Conservation (phyloP, 2,113 vertebrate genomes). For the Glareola pratincola region DNA sequence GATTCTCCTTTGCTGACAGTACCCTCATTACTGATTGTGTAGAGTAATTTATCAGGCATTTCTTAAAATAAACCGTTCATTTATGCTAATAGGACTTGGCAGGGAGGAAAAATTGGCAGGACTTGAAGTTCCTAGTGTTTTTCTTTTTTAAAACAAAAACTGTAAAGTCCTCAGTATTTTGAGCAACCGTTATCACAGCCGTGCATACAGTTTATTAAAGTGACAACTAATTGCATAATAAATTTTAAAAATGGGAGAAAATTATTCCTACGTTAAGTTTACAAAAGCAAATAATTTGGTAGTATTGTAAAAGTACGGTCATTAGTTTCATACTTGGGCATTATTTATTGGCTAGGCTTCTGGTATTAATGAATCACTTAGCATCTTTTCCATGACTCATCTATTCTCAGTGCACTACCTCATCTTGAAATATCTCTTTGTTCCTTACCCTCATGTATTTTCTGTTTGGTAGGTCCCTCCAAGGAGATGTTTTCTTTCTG, state of each 20-base stretch:
- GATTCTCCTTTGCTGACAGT: conserved; percentile 82
- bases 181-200: conserved; percentile 61
- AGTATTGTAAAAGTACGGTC: conserved; percentile 38
- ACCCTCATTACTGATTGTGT: conserved; percentile 85
- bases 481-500: conserved; percentile 28
- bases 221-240: conserved; percentile 63
- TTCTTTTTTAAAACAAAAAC: conserved; percentile 75
- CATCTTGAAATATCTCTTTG: conserved; percentile 54
- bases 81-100: conserved; percentile 87
- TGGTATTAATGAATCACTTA: conserved; percentile 58
- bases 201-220: conserved; percentile 62
- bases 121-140: conserved; percentile 79
- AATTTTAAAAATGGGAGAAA: conserved; percentile 71
- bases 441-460: conserved; percentile 1
- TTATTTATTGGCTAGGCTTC: conserved; percentile 28
- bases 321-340: conserved; percentile 49
- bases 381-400: conserved; percentile 57
- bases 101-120: conserved; percentile 80
- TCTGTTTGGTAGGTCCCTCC: conserved; percentile 21
- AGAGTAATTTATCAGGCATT: conserved; percentile 86
- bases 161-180: conserved; percentile 71
- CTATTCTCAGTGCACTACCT: conserved; percentile 42
- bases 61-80: conserved; percentile 89
- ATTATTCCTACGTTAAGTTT: conserved; percentile 57
- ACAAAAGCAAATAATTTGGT: conserved; percentile 55